Evolutionary conservation across 2,888 invertebrate genomes (phyloP), one percentile per base, ranked within the genome.

Genomic region (Liposcelis brunnea): DNA sequence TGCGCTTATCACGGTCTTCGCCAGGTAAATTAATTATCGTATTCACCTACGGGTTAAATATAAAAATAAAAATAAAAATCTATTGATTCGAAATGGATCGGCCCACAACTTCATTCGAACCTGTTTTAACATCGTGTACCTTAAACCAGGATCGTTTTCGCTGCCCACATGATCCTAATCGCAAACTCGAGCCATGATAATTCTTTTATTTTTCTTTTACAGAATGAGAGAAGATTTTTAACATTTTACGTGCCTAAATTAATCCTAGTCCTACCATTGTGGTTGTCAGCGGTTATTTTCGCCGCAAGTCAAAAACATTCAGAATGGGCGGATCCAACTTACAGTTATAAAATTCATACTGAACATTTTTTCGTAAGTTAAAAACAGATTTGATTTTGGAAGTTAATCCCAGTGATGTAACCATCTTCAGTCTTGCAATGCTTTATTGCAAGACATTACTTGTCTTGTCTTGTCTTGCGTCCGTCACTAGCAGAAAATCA

Each of bases 1-100:
- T 89, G 90, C 53, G 78, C 91, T 52, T 95, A 94, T 64, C 95
- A 97, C 60, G 95, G 94, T 2, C 68, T 95, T 31, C 69, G 95
- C 58, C 89, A 89, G 76, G 89, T 85, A 19, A 44, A 19, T 45
- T 12, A 42, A 44, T 36, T 44, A 44, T 50, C 7, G 10, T 18
- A 32, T 42, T 26, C 26, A 26, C 26, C 26, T 26, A 26, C 26
- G 26, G 26, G 8, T 33, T 11, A 42, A 45, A 16, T 14, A n/a
- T 31, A 16, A 15, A 32, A 31, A 38, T 32, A 21, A 47, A 48
- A 38, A 19, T 26, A 26, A 26, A 26, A 26, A 26, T 26, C 26
- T 4, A 26, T 26, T 6, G 8, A 26, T 26, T 26, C 26, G 26
- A 26, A 26, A 26, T n/a, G n/a, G 8, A 26, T 26, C 26, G 26